These are phyloP conservation scores for Cephus pulcher DNA, from an alignment of 2,888 invertebrate genomes.

Conservation along the genomic window DNA sequence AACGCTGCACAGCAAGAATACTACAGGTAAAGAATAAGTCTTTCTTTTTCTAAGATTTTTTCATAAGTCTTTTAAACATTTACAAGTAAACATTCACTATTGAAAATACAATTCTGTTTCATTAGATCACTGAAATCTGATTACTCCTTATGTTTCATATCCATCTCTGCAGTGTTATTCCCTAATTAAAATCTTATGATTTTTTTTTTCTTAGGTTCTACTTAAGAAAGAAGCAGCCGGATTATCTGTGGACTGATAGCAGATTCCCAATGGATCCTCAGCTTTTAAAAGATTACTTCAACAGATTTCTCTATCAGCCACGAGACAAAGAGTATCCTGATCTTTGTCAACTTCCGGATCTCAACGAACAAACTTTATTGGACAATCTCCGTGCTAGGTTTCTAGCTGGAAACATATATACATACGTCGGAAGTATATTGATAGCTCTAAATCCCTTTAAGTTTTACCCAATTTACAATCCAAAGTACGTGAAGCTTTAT, in stretches of 20 bases:
- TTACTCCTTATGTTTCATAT: neutral
- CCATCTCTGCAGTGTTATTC: neutral
- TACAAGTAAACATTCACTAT: neutral
- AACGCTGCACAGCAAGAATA: conserved; percentile 68
- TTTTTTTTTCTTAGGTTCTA: conserved; percentile 77
- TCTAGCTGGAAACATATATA: conserved; percentile 93
- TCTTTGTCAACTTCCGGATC: conserved; percentile 93
- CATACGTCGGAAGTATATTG: conserved; percentile 94
- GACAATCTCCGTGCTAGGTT: conserved; percentile 92
- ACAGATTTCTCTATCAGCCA: conserved; percentile 90
- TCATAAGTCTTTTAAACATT: neutral
- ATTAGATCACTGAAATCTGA: neutral
- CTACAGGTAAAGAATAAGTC: conserved; percentile 59
- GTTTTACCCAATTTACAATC: conserved; percentile 97
- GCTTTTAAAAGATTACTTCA: conserved; percentile 91
- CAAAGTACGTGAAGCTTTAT: conserved; percentile 95
- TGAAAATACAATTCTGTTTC: neutral
- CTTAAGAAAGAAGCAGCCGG: conserved; percentile 86
- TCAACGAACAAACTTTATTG: conserved; percentile 92
- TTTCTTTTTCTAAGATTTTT: neutral
- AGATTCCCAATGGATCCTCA: conserved; percentile 89
- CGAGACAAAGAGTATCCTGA: conserved; percentile 95
- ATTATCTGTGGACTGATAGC: conserved; percentile 88
- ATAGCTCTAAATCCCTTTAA: conserved; percentile 95
- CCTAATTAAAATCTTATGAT: conserved; percentile 67